These are phyloP conservation scores for Muricea muricata DNA, from an alignment of 92 coral and sea anemone genomes.

Conservation along the genomic window DNA sequence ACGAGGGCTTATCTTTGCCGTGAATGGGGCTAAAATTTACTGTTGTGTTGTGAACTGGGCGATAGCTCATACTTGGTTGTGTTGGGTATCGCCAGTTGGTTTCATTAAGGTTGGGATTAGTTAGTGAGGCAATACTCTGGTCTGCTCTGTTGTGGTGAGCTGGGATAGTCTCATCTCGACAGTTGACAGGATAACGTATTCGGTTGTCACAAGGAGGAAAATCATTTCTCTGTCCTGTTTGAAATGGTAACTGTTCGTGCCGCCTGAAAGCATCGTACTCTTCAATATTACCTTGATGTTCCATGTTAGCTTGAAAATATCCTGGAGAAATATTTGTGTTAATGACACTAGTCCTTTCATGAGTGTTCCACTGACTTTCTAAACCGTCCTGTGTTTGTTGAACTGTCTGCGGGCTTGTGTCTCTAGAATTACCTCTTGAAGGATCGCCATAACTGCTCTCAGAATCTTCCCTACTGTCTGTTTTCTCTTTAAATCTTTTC, in stretches of 20 bases:
- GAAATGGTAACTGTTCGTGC: neutral
- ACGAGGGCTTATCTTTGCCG: slow-evolving; percentile 3
- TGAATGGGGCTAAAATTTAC: neutral
- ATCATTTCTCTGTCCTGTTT: neutral
- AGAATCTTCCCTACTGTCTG: slow-evolving; percentile 50
- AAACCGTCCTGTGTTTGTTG: neutral
- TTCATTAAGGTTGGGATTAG: neutral
- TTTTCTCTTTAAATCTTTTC: slow-evolving; percentile 89
- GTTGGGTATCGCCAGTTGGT: neutral
- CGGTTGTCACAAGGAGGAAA: neutral
- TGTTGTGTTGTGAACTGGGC: neutral
- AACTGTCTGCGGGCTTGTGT: neutral
- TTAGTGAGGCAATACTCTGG: neutral
- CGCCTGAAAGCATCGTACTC: neutral
- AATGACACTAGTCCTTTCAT: neutral
- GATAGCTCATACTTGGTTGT: neutral
- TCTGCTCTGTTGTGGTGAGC: neutral
- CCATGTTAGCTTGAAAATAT: neutral
- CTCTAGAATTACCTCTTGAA: neutral
- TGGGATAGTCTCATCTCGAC: neutral
- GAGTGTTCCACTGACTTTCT: neutral
- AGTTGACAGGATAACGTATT: neutral
- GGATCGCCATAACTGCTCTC: slow-evolving; percentile 48
- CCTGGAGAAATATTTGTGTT: neutral
- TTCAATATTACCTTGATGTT: neutral